Percentiles rank a stretch among this genome's conserved stretches.
Conservation (phyloP, 2,888 invertebrate species). For the Microctonus hyperodae region DNA sequence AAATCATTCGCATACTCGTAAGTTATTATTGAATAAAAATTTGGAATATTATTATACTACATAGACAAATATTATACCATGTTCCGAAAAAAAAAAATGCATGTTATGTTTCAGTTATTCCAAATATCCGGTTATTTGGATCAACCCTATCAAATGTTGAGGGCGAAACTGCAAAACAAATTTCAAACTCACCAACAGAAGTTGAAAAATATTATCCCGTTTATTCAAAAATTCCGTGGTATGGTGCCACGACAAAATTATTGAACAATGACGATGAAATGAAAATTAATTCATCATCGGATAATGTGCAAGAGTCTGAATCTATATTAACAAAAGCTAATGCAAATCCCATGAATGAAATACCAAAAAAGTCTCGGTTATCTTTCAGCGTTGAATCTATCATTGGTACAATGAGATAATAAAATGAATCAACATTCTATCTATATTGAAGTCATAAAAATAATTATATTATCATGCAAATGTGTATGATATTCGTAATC, state of each 20-base stretch:
- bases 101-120: slow-evolving; percentile 39
- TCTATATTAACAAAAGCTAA: background rate
- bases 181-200: slow-evolving; percentile 32
- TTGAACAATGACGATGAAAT: background rate
- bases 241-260: slow-evolving; percentile 24
- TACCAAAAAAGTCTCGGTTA: slow-evolving; percentile 51
- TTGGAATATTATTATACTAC: slow-evolving; percentile 3
- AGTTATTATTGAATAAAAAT: background rate
- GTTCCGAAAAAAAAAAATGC: slow-evolving; percentile 18
- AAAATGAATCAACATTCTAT: slow-evolving; percentile 1
- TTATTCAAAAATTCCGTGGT: slow-evolving; percentile 47
- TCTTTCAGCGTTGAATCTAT: slow-evolving; percentile 61
- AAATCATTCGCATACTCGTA: slow-evolving; percentile 39
- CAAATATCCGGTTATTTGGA: slow-evolving; percentile 39
- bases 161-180: slow-evolving; percentile 42
- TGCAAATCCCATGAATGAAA: background rate
- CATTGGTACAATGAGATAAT: slow-evolving; percentile 49
- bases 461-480: slow-evolving; percentile 8
- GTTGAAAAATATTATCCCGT: slow-evolving; percentile 37
- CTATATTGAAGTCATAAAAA: slow-evolving; percentile 7
- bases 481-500: slow-evolving; percentile 1
- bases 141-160: slow-evolving; percentile 35
- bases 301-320: background rate
- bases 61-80: background rate
- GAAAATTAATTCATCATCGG: background rate